Conservation (phyloP, 2,888 invertebrate species). For the Mylabris sibirica region DNA sequence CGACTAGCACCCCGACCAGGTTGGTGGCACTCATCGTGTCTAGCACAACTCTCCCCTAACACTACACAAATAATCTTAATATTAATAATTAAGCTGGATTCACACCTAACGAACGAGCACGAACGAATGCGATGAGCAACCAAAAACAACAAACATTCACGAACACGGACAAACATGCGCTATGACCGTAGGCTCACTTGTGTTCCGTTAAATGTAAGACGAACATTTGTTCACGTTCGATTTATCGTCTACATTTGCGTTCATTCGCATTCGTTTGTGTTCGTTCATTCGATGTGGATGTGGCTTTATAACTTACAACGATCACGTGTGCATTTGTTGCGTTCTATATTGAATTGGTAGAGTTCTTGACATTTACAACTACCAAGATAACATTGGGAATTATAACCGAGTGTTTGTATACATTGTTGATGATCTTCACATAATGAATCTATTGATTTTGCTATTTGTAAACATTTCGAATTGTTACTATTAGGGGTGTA, state of each 20-base stretch:
- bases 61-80: slow-evolving; percentile 25
- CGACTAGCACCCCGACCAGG: slow-evolving; percentile 36
- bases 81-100: background rate
- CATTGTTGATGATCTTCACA: slow-evolving; percentile 52
- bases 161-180: no score
- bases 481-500: slow-evolving; percentile 38
- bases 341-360: slow-evolving; percentile 42
- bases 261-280: no score
- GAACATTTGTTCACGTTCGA: no score
- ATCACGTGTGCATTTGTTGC: slow-evolving; percentile 48
- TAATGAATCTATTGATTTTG: slow-evolving; percentile 37
- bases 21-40: slow-evolving; percentile 42
- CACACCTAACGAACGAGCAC: no score
- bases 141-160: no score
- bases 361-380: slow-evolving; percentile 49
- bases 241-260: no score
- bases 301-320: slow-evolving; percentile 43
- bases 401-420: slow-evolving; percentile 41
- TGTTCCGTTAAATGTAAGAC: no score
- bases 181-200: no score
- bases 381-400: slow-evolving; percentile 44
- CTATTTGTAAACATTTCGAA: slow-evolving; percentile 46
- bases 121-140: no score
- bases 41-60: slow-evolving; percentile 46
- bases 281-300: no score